Conservation (phyloP, 2,797 vertebrate species). For the Decapterus maruadsi region DNA sequence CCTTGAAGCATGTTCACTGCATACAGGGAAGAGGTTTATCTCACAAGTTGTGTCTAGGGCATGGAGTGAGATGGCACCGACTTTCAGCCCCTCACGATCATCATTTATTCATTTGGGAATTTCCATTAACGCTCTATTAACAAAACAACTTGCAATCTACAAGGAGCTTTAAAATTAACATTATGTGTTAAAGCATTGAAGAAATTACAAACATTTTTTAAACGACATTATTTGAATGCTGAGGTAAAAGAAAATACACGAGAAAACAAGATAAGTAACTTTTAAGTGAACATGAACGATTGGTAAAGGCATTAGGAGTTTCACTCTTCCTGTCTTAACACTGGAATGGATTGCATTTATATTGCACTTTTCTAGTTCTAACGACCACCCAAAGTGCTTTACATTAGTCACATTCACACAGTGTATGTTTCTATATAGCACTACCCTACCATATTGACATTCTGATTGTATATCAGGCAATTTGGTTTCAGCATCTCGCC, state of each 20-base stretch:
- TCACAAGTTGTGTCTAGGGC: conserved; percentile 54
- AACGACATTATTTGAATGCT: conserved; percentile 1
- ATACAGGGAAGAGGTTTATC: conserved; percentile 54
- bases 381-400: too few relatives aligned
- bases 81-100: conserved; percentile 53
- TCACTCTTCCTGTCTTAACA: conserved; percentile 27
- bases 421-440: too few relatives aligned
- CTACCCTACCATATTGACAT: too few relatives aligned
- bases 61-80: conserved; percentile 54
- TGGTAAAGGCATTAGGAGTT: conserved; percentile 27
- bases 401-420: too few relatives aligned
- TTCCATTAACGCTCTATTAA: conserved; percentile 60
- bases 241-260: background rate
- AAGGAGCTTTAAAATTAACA: conserved; percentile 29
- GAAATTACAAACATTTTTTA: background rate
- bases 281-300: conserved; percentile 10
- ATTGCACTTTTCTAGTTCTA: too few relatives aligned
- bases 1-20: conserved; percentile 41
- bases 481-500: too few relatives aligned
- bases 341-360: background rate
- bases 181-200: conserved; percentile 20
- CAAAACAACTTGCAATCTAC: conserved; percentile 21
- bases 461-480: too few relatives aligned
- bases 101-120: conserved; percentile 72
- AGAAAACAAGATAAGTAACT: conserved; percentile 5